Evolutionary conservation across 2,888 invertebrate genomes (phyloP).

Genomic region (Melieria picta): DNA sequence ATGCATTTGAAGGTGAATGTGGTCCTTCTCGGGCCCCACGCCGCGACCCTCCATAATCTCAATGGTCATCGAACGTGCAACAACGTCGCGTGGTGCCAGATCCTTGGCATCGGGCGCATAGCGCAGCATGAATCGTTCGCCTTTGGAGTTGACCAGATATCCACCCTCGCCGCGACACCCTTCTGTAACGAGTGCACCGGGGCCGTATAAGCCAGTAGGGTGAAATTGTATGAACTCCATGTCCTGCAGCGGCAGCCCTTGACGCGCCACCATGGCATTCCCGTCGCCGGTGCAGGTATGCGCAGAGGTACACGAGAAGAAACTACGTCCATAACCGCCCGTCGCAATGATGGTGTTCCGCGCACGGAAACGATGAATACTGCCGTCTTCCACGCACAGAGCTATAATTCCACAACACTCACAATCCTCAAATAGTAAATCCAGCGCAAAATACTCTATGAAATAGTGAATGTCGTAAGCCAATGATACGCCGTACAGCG

Average conservation of each 20-base stretch:
- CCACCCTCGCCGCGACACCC: constrained; percentile 97
- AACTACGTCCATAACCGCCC: constrained; percentile 89
- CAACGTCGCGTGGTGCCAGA: constrained; percentile 96
- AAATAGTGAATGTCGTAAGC: constrained; percentile 97
- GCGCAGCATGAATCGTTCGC: constrained; percentile 97
- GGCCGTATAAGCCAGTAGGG: constrained; percentile 98
- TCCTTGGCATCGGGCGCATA: constrained; percentile 99
- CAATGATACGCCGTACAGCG: constrained; percentile 94
- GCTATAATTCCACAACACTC: constrained; percentile 93
- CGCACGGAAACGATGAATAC: constrained; percentile 81
- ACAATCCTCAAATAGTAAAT: constrained; percentile 93
- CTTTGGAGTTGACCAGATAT: constrained; percentile 93
- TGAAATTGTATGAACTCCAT: constrained; percentile 99
- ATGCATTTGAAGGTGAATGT: constrained; percentile 91
- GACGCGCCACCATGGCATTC: constrained; percentile 93
- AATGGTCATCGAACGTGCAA: constrained; percentile 95
- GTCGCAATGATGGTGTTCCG: constrained; percentile 79
- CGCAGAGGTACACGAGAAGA: constrained; percentile 97
- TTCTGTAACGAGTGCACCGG: constrained; percentile 97
- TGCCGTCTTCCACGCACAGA: constrained; percentile 92
- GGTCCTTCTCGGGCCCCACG: constrained; percentile 94
- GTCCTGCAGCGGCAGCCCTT: constrained; percentile 91
- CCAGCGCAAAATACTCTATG: constrained; percentile 96
- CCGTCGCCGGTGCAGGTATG: constrained; percentile 99
- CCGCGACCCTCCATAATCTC: constrained; percentile 97